Evolutionary conservation across 2,797 vertebrate species (phyloP).

Genomic region (Coilia nasus): DNA sequence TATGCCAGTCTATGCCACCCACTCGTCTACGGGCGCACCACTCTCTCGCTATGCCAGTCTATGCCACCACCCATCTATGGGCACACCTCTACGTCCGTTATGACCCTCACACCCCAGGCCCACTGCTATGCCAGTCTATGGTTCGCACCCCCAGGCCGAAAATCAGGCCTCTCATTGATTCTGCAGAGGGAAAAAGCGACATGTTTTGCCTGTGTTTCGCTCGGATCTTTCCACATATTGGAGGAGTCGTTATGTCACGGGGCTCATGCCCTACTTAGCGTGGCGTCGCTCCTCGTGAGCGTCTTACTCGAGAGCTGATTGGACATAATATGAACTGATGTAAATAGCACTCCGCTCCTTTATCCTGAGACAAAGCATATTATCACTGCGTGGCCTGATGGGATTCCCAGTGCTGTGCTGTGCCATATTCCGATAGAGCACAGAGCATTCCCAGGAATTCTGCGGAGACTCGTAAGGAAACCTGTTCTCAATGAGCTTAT

Average conservation of each 20-base stretch:
- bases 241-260: background rate
- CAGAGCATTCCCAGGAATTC: background rate
- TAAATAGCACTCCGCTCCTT: background rate
- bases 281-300: background rate
- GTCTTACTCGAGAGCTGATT: background rate
- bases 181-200: background rate
- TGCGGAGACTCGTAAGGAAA: background rate
- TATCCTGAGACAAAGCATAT: constrained; percentile 3
- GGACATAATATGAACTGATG: background rate
- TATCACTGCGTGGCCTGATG: constrained; percentile 7
- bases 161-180: background rate
- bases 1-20: too few relatives aligned
- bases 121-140: too few relatives aligned
- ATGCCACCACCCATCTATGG: too few relatives aligned
- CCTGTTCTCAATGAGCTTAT: constrained; percentile 16
- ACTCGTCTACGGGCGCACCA: too few relatives aligned
- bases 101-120: too few relatives aligned
- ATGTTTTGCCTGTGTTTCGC: constrained; percentile 7
- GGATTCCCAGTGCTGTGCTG: background rate
- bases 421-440: background rate
- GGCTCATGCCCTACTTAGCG: background rate
- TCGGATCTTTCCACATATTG: constrained; percentile 5
- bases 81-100: too few relatives aligned
- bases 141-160: background rate
- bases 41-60: too few relatives aligned